Base-by-base conservation (phyloP, 2,797 vertebrate genomes). In the Sciurus carolinensis region DNA sequence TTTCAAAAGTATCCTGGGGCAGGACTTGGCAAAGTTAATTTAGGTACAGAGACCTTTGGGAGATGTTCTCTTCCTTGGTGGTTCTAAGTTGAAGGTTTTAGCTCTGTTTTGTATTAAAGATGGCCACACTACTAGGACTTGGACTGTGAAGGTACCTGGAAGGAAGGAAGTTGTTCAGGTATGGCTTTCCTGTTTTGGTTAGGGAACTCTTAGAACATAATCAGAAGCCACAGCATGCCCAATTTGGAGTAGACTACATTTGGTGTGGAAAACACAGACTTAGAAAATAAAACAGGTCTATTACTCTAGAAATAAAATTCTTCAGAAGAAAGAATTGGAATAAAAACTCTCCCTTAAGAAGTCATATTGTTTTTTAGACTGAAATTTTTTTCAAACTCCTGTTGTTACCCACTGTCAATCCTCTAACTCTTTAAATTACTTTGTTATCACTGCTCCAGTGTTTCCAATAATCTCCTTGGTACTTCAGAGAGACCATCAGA, bases 291-390 rank as follows among this genome's bases (percentile, higher is more conserved):
- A 91, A 62, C 22, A 4, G 10, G 36, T 84, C 36, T 66, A 3
- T 90, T 94, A 89, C 62, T 57, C 26, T 82, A 17, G 87, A 87
- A 82, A 88, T 89, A 17, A 95, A 93, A 66, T 90, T 93, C 62
- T 42, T 69, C 15, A 76, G 26, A 88, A 64, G 20, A 90, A 87
- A 83, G 36, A 71, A 13, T 39, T 80, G 62, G 59, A 89, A 81
- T 94, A 85, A 83, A 67, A 90, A 33, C 30, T 47, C n/a, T 73
- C 20, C 42, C 44, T 92, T 79, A 80, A 84, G 57, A 82, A 81
- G 33, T 67, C 28, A 64, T 82, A 47, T 13, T 73, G 3, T 7
- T 80, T 93, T 93, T 82, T 88, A 86, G 50, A 89, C 54, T 73
- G 67, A 62, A 94, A 85, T 47, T 57, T 17, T 77, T 97, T 91